These are phyloP conservation scores for Oedothorax gibbosus DNA, from an alignment of 1,140 invertebrate genomes.

Conservation along the genomic window DNA sequence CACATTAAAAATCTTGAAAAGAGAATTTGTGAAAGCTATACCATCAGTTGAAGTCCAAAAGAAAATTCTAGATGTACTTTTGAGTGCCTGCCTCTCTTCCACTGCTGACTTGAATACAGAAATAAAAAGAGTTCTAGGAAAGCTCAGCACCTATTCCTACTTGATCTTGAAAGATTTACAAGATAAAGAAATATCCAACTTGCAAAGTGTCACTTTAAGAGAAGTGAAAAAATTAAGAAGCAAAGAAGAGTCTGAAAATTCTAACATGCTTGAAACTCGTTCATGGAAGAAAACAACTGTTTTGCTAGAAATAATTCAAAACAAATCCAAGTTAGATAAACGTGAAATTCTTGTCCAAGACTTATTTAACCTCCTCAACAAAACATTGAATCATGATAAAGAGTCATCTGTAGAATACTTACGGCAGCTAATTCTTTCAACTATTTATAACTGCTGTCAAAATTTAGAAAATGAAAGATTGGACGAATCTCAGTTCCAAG, in stretches of 20 bases:
- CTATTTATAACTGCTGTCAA: conserved; percentile 79
- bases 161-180: conserved; percentile 67
- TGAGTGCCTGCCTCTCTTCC: conserved; percentile 66
- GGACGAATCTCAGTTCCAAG: conserved; percentile 75
- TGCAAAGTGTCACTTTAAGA: conserved; percentile 73
- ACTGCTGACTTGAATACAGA: conserved; percentile 55
- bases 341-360: conserved; percentile 76
- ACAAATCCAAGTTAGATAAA: conserved; percentile 80
- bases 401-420: conserved; percentile 87
- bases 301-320: conserved; percentile 86
- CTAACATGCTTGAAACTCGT: conserved; percentile 62
- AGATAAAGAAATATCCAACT: conserved; percentile 62
- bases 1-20: conserved; percentile 62
- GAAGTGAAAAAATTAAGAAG: conserved; percentile 42
- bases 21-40: conserved; percentile 66
- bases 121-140: conserved; percentile 72
- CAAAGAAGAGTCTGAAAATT: conserved; percentile 6
- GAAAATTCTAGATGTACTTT: conserved; percentile 67
- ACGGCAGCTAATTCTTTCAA: conserved; percentile 86
- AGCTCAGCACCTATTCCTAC: conserved; percentile 76
- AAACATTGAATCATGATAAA: conserved; percentile 81
- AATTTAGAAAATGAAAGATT: conserved; percentile 70
- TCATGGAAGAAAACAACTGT: conserved; percentile 82
- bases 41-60: conserved; percentile 65
- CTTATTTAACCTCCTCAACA: conserved; percentile 84